These are phyloP conservation scores for Nilaparvata lugens DNA, from an alignment of 1,140 invertebrate genomes.

Conservation along the genomic window DNA sequence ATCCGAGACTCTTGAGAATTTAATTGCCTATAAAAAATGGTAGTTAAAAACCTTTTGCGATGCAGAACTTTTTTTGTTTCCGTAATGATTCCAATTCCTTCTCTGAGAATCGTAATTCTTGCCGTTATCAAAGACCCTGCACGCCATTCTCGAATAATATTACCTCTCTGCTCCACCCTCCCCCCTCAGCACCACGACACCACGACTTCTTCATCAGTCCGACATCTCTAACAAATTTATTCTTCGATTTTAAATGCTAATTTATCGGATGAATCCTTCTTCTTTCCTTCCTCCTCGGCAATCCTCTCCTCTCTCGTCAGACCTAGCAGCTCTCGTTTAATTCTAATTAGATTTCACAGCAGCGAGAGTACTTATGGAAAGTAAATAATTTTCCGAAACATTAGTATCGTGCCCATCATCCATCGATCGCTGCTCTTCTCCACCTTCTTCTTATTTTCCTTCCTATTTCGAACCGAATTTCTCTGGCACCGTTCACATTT, in stretches of 20 bases:
- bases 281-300: neutral
- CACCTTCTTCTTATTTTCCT: too few relatives aligned
- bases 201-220: neutral
- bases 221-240: slow-evolving; percentile 7
- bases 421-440: too few relatives aligned
- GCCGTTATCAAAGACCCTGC: slow-evolving; percentile 8
- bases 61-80: slow-evolving; percentile 21
- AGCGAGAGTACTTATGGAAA: too few relatives aligned
- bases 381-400: too few relatives aligned
- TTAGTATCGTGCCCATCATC: too few relatives aligned
- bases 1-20: slow-evolving; percentile 22
- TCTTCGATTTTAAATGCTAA: slow-evolving; percentile 11
- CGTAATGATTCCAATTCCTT: slow-evolving; percentile 15
- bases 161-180: neutral
- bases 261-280: slow-evolving; percentile 3
- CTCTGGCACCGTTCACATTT: too few relatives aligned
- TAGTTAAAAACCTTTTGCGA: slow-evolving; percentile 22
- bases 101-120: slow-evolving; percentile 10
- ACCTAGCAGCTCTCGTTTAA: too few relatives aligned
- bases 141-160: slow-evolving; percentile 12
- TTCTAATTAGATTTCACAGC: too few relatives aligned
- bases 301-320: too few relatives aligned
- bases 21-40: slow-evolving; percentile 23
- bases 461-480: too few relatives aligned
- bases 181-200: neutral